Evolutionary conservation across 2,113 vertebrate genomes (phyloP).

Genomic region (Cricetomys ansorgei): DNA sequence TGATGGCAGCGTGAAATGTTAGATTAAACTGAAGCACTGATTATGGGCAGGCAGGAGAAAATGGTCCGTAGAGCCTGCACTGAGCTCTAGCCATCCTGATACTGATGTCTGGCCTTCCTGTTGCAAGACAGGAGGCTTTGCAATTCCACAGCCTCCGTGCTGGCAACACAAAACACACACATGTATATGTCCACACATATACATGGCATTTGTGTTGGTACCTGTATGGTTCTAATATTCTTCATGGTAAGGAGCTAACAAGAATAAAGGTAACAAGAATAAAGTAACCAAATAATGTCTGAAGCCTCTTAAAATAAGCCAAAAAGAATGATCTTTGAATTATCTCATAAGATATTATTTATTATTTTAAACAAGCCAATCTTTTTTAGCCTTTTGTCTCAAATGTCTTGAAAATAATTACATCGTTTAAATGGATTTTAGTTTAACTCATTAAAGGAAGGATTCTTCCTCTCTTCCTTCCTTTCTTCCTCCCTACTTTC

Average conservation of each 20-base stretch:
- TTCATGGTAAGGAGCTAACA: not conserved
- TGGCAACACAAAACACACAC: not conserved
- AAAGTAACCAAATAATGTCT: not conserved
- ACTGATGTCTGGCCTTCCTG: not conserved
- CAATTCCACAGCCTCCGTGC: not conserved
- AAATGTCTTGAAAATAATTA: slow-evolving; percentile 19
- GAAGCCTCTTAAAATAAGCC: not conserved
- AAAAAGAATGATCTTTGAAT: not conserved
- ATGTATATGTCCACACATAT: not conserved
- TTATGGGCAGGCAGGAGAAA: not conserved
- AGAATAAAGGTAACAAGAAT: not conserved
- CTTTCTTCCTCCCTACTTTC: not conserved
- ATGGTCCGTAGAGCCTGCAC: not conserved
- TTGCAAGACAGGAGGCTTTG: not conserved
- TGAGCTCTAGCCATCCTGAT: not conserved
- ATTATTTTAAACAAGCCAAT: not conserved
- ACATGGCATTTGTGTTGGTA: not conserved
- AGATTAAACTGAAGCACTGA: slow-evolving; percentile 16
- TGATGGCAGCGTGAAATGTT: slow-evolving; percentile 20
- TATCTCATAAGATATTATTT: not conserved
- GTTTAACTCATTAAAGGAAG: not conserved
- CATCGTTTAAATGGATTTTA: slow-evolving; percentile 58
- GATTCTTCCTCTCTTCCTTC: not conserved
- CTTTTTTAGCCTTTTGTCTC: not conserved
- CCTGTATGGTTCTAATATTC: not conserved